Percentiles rank a stretch among this genome's conserved stretches.
These are phyloP conservation scores for Tupiocoris notatus DNA, from an alignment of 2,888 invertebrate species.

Conservation along the genomic window DNA sequence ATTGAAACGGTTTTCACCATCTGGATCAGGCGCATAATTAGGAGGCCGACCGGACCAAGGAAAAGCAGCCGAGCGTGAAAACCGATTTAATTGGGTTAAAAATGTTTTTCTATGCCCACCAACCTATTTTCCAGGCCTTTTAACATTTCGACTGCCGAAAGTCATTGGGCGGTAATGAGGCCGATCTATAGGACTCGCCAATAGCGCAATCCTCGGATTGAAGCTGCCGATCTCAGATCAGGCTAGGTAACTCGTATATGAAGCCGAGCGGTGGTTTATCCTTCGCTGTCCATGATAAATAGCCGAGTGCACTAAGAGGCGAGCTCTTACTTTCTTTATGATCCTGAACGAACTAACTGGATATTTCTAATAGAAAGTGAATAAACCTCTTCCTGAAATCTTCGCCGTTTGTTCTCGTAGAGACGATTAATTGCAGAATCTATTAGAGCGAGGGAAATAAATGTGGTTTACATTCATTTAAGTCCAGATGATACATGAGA, in stretches of 20 bases:
- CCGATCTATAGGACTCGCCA: no score
- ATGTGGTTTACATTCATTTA: no score
- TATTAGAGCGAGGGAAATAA: no score
- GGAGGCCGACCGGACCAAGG: neutral
- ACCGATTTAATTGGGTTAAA: neutral
- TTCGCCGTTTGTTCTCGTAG: neutral
- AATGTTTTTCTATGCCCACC: neutral
- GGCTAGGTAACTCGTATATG: no score
- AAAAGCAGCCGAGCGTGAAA: neutral
- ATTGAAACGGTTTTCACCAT: neutral
- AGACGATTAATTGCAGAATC: no score
- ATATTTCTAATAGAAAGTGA: neutral
- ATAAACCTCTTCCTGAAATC: neutral
- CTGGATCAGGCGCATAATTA: neutral
- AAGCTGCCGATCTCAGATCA: no score
- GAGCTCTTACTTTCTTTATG: neutral
- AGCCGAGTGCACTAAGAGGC: neutral
- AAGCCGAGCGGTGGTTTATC: neutral
- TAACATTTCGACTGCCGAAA: neutral
- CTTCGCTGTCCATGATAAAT: neutral
- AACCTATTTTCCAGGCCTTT: neutral
- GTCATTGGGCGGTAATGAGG: neutral
- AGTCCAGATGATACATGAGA: no score
- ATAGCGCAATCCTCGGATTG: no score
- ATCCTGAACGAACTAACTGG: neutral